A percentile compares a stretch with the other conserved stretches of the same genome.
Conservation (phyloP, 23 tunicate genomes). For the Aplidium turbinatum region DNA sequence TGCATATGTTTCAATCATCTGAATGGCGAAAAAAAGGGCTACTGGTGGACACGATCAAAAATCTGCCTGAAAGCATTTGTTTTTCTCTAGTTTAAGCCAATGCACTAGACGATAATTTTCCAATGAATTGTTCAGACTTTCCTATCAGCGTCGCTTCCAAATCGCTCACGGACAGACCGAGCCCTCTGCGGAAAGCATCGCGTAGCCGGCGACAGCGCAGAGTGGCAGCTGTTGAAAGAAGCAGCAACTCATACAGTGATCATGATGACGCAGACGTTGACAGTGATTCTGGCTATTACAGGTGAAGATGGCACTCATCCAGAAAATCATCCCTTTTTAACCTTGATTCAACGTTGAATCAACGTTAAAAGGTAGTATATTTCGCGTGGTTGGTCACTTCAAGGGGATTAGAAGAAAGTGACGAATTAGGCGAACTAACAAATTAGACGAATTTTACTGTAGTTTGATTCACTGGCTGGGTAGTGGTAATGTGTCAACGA, state of each 20-base stretch:
- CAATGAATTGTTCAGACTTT: slow-evolving; percentile 49
- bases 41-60: too few relatives aligned
- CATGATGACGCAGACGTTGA: slow-evolving; percentile 78
- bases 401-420: too few relatives aligned
- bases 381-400: too few relatives aligned
- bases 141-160: slow-evolving; percentile 69
- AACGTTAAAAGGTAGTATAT: too few relatives aligned
- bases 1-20: background rate
- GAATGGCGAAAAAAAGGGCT: background rate
- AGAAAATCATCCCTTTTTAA: too few relatives aligned
- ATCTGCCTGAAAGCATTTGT: background rate
- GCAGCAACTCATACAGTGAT: slow-evolving; percentile 40
- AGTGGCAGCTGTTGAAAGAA: background rate
- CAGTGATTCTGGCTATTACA: slow-evolving; percentile 92
- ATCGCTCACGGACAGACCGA: slow-evolving; percentile 76
- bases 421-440: too few relatives aligned
- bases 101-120: background rate
- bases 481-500: too few relatives aligned
- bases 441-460: too few relatives aligned
- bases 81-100: background rate
- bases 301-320: too few relatives aligned
- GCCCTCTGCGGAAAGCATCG: slow-evolving; percentile 54
- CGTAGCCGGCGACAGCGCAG: slow-evolving; percentile 21
- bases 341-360: too few relatives aligned
- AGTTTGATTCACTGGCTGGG: too few relatives aligned